Percentiles rank a stretch among this genome's conserved stretches.
phyloP scores from a whole-genome alignment of 2,797 vertebrate species.

The Sebastes iracundus region DNA sequence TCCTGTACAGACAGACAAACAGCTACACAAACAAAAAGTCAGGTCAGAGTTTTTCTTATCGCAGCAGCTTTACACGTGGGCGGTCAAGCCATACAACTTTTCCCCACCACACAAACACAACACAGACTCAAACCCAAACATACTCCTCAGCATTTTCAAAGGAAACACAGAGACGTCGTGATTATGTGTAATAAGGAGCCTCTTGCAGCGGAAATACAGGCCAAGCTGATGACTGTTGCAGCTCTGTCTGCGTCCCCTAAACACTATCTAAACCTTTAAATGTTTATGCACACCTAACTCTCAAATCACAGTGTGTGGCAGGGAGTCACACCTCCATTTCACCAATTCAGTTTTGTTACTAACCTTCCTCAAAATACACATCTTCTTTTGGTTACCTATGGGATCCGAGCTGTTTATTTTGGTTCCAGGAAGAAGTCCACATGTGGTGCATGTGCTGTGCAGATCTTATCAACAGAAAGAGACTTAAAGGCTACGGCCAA shows the following conservation, averaged over 20 bases:
- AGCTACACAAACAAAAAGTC: conserved; percentile 16
- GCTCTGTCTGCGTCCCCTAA: neutral
- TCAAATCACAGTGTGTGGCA: neutral
- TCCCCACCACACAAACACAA: conserved; percentile 26
- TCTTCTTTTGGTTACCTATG: conserved; percentile 21
- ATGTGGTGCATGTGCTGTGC: conserved; percentile 47
- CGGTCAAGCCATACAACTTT: conserved; percentile 1
- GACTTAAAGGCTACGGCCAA: conserved; percentile 25
- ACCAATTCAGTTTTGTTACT: neutral
- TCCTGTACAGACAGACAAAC: conserved; percentile 10
- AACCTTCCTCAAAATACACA: neutral
- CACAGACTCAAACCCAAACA: conserved; percentile 34
- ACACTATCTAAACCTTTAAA: neutral
- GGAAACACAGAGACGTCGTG: conserved; percentile 13
- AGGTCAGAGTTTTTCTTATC: conserved; percentile 13
- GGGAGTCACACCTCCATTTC: neutral
- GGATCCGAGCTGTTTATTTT: conserved; percentile 59
- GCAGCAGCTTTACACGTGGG: neutral
- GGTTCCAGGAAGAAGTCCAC: conserved; percentile 42
- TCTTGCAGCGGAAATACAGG: conserved; percentile 20
- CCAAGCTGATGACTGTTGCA: neutral
- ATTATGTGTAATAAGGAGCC: conserved; percentile 40
- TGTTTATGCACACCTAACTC: neutral
- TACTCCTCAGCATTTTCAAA: conserved; percentile 27
- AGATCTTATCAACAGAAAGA: conserved; percentile 56